These are phyloP conservation scores for Helicoverpa zea DNA, from an alignment of 1,140 invertebrate species.

Conservation along the genomic window DNA sequence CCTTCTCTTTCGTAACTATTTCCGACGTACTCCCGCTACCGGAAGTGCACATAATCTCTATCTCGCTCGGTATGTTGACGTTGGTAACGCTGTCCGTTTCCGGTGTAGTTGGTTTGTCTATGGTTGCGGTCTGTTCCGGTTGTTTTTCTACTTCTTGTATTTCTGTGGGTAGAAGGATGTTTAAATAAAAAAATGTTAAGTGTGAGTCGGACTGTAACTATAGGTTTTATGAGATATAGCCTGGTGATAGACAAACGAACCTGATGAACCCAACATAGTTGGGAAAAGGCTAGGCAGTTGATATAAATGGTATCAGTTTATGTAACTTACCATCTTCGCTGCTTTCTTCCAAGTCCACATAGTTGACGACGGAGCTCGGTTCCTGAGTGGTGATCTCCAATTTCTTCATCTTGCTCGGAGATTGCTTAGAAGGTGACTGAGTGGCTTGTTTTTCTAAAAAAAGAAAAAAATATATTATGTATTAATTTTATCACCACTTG, in stretches of 20 bases:
- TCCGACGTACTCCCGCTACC: conserved; percentile 45
- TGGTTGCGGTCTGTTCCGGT: neutral
- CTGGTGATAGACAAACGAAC: too few species aligned
- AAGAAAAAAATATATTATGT: too few species aligned
- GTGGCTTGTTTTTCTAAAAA: neutral
- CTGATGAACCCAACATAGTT: too few species aligned
- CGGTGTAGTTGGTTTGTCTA: neutral
- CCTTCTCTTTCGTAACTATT: conserved; percentile 50
- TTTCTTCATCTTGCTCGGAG: conserved; percentile 46
- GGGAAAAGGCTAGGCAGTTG: too few species aligned
- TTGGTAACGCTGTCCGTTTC: conserved; percentile 27
- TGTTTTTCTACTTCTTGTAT: conserved; percentile 46
- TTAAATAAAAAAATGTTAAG: too few species aligned
- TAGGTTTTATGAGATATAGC: too few species aligned
- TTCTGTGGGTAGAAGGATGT: conserved; percentile 33
- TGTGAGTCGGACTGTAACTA: too few species aligned
- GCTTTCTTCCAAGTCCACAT: conserved; percentile 68
- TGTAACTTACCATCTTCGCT: conserved; percentile 63
- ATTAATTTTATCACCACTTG: too few species aligned
- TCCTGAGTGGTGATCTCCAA: conserved; percentile 32
- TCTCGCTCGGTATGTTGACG: conserved; percentile 56
- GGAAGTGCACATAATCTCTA: conserved; percentile 54
- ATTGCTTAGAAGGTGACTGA: conserved; percentile 8
- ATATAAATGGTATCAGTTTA: too few species aligned
- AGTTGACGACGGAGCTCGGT: conserved; percentile 39